Evolutionary conservation across 2,888 invertebrate genomes (phyloP).

Genomic region (Phengaris arion): DNA sequence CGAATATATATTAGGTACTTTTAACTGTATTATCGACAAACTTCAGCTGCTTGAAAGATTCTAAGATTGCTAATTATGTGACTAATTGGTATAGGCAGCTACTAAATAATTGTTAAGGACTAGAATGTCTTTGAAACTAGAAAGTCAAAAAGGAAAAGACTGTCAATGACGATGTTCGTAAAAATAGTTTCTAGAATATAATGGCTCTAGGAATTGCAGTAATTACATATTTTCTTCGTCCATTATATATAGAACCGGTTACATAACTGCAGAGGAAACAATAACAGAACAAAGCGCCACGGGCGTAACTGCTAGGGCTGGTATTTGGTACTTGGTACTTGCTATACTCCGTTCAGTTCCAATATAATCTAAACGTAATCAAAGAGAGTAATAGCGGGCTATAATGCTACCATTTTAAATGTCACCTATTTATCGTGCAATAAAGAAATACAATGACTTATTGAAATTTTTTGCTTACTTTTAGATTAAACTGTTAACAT

Average conservation of each 20-base stretch:
- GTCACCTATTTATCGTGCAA: too few relatives aligned
- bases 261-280: slow-evolving; percentile 19
- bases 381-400: too few relatives aligned
- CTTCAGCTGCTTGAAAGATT: neutral
- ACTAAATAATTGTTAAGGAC: slow-evolving; percentile 14
- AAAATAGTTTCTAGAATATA: slow-evolving; percentile 21
- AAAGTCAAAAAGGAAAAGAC: slow-evolving; percentile 20
- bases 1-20: too few relatives aligned
- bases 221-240: slow-evolving; percentile 13
- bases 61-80: neutral
- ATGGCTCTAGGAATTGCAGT: neutral
- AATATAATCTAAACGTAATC: too few relatives aligned
- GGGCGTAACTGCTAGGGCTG: slow-evolving; percentile 2
- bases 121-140: slow-evolving; percentile 22
- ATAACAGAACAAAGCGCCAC: slow-evolving; percentile 24
- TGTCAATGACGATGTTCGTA: neutral
- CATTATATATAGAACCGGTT: neutral
- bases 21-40: neutral
- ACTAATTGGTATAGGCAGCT: neutral
- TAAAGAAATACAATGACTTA: too few relatives aligned
- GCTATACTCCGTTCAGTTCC: too few relatives aligned
- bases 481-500: too few relatives aligned
- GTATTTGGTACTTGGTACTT: neutral
- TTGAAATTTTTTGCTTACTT: too few relatives aligned
- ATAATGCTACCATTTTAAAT: too few relatives aligned